Evolutionary conservation across 35 echinoderm and acorn worm genomes (phyloP), one percentile per base, ranked within the genome.

Genomic region (Apostichopus californicus): DNA sequence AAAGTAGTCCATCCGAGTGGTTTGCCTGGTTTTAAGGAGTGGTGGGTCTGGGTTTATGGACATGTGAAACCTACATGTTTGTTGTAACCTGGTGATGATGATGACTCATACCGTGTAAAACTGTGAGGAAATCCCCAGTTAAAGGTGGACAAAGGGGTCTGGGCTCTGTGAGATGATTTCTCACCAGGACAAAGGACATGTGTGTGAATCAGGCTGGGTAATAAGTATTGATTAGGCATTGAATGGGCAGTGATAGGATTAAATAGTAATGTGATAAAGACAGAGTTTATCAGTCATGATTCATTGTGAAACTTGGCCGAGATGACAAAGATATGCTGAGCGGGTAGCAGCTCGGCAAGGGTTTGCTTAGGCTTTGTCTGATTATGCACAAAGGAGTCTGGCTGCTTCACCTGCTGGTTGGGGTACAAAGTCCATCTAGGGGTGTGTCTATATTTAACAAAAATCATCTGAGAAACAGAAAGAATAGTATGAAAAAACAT

Each of bases 161-260:
- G 81, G 81, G 81, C 81, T 85, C n/a, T 83, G 24, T 55, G 34
- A 83, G 80, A 54, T 56, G n/a, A n/a, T 56, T 83, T 18, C 56
- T 18, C 55, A 8, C 17, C 56, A 85, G 81, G 81, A 85, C 81
- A 85, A 85, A 85, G 81, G 81, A 85, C 14, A 21, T 58, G 81
- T 58, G 81, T 58, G 81, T 56, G 9, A 85, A 57, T 58, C 5
- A 60, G 15, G 81, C 54, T 9, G 55, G 56, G 81, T 85, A 85
- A 85, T n/a, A 85, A 85, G 81, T 85, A 85, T 85, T 85, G 81
- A 85, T 85, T 23, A n/a, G 5, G 20, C 6, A 85, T 85, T 85
- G 81, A 56, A 59, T 58, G 81, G 78, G 81, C 55, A 22, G 55
- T 83, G 80, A 83, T 83, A 20, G 55, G 81, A 58, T 85, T 58